Percentiles rank a stretch among this genome's conserved stretches.
Conservation (phyloP, 2,113 vertebrate species). For the Pomatorhinus ruficollis region DNA sequence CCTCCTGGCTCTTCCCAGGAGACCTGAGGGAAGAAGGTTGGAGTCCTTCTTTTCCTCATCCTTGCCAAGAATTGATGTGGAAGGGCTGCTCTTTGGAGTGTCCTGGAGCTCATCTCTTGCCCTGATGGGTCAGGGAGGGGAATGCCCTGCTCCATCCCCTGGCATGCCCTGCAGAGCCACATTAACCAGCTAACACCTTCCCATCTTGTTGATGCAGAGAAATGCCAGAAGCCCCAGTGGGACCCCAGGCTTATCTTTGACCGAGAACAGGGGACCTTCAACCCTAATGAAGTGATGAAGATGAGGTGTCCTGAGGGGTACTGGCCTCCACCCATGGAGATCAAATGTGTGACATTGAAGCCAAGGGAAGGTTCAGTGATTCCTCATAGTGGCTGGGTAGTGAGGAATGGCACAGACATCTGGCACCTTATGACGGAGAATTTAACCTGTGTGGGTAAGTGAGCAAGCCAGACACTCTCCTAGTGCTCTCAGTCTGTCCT, state of each 20-base stretch:
- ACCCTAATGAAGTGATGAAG: not conserved
- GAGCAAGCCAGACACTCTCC: not conserved
- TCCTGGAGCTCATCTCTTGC: not conserved
- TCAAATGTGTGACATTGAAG: not conserved
- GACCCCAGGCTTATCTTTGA: not conserved
- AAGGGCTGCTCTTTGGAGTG: not conserved
- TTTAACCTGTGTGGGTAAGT: slow-evolving; percentile 31
- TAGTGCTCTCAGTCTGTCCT: not conserved
- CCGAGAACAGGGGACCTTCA: not conserved
- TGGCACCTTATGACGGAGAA: not conserved
- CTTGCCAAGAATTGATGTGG: fast-evolving
- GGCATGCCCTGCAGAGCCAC: not conserved
- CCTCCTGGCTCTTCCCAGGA: not conserved
- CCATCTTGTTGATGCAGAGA: not conserved
- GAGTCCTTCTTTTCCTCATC: not conserved
- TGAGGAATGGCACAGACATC: not conserved
- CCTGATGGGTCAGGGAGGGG: not conserved
- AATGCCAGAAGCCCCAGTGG: slow-evolving; percentile 19
- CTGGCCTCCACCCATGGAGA: not conserved
- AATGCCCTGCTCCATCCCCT: not conserved
- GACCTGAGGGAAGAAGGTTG: fast-evolving
- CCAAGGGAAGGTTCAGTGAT: not conserved
- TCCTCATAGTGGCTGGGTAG: not conserved
- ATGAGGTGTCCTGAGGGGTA: slow-evolving; percentile 1
- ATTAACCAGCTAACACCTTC: not conserved